These are phyloP conservation scores for Linepithema humile DNA, from an alignment of 1,140 invertebrate genomes.

Conservation along the genomic window DNA sequence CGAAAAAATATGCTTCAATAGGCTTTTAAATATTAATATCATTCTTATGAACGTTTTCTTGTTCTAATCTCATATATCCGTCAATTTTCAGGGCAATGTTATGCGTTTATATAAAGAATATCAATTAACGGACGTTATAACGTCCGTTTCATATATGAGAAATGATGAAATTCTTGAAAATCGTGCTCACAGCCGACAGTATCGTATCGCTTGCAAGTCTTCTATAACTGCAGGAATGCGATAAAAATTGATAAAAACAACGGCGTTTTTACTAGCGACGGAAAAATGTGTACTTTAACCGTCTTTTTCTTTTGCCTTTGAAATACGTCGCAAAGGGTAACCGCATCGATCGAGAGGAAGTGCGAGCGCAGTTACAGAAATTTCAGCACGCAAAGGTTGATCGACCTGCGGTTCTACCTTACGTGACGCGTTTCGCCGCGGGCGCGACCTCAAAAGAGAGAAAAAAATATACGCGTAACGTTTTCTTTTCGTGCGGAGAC, in stretches of 20 bases:
- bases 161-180: neutral
- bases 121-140: constrained; percentile 15
- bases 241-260: constrained; percentile 44
- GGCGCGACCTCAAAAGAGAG: constrained; percentile 53
- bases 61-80: neutral
- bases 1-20: neutral
- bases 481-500: constrained; percentile 37
- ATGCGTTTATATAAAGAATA: constrained; percentile 18
- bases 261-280: neutral
- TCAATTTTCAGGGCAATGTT: neutral
- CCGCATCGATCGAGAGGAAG: constrained; percentile 54
- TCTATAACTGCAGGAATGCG: neutral
- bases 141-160: neutral
- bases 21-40: neutral
- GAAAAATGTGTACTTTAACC: constrained; percentile 37
- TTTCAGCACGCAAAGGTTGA: constrained; percentile 59
- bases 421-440: constrained; percentile 36
- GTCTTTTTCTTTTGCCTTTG: constrained; percentile 32
- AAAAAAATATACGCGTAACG: constrained; percentile 38
- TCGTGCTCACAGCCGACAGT: neutral
- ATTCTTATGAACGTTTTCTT: no score
- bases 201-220: neutral
- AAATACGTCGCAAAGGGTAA: constrained; percentile 34
- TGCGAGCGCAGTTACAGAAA: constrained; percentile 55
- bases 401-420: constrained; percentile 55